Percentiles rank a stretch among this genome's conserved stretches.
Evolutionary conservation across 2,888 invertebrate genomes (phyloP).

Genomic region (Notodonta dromedarius): DNA sequence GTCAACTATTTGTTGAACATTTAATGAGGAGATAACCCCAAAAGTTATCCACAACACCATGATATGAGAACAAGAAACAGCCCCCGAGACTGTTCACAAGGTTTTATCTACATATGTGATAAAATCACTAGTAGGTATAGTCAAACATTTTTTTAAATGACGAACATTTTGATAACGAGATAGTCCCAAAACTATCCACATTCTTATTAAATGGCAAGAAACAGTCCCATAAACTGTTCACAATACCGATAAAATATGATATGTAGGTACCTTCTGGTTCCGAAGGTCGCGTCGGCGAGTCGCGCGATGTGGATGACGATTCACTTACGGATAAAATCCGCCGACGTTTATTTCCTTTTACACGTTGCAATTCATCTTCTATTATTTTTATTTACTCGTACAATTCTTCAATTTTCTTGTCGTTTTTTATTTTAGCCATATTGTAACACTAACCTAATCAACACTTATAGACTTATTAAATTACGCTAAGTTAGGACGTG

Average conservation of each 20-base stretch:
- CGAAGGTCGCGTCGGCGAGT: background rate
- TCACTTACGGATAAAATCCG: background rate
- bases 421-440: background rate
- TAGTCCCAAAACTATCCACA: too few species aligned
- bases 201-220: background rate
- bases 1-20: too few species aligned
- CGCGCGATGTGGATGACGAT: background rate
- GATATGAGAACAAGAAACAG: background rate
- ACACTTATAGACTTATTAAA: background rate
- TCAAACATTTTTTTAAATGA: too few species aligned
- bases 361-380: background rate
- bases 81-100: background rate
- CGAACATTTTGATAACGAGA: too few species aligned
- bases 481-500: background rate
- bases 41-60: background rate
- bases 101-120: background rate
- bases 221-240: background rate
- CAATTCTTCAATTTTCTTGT: background rate
- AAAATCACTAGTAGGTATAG: too few species aligned
- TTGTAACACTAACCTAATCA: background rate
- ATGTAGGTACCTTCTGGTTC: background rate
- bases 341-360: background rate
- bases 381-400: background rate
- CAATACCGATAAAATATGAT: background rate
- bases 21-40: too few species aligned